phyloP scores from a whole-genome alignment of 2,113 vertebrate species.

The Strix uralensis region DNA sequence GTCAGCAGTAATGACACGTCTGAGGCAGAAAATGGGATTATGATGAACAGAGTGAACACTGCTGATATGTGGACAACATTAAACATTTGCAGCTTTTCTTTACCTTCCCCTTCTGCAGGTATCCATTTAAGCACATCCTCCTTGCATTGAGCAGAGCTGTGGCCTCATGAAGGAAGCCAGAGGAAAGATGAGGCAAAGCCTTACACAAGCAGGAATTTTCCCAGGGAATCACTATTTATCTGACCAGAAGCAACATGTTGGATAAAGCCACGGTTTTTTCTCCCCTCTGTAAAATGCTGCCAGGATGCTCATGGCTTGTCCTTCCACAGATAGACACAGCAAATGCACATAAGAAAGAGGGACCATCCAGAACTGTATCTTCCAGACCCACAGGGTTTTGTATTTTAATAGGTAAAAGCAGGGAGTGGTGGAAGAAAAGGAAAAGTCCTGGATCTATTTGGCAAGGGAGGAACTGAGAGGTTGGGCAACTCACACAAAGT shows the following conservation, averaged over 20 bases:
- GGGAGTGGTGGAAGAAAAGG: background rate
- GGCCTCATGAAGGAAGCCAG: background rate
- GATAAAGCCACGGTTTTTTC: background rate
- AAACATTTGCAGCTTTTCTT: constrained; percentile 30
- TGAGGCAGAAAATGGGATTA: constrained; percentile 57
- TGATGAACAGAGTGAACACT: constrained; percentile 14
- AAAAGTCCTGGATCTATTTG: background rate
- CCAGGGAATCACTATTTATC: background rate
- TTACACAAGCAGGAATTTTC: background rate
- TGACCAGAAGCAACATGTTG: background rate
- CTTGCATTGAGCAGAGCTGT: background rate
- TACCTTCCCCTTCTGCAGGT: constrained; percentile 19
- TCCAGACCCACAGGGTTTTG: background rate
- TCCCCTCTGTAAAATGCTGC: background rate
- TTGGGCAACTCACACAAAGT: background rate
- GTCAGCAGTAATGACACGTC: constrained; percentile 51
- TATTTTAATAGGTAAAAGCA: background rate
- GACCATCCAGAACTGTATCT: background rate
- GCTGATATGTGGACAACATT: constrained; percentile 42
- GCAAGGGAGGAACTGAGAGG: background rate
- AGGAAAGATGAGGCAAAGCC: background rate
- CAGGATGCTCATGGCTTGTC: background rate
- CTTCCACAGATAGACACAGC: background rate
- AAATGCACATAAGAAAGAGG: background rate
- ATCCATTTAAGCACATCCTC: background rate